A percentile compares a stretch with the other conserved stretches of the same genome.
Conservation (phyloP, 1,140 invertebrate genomes). For the Drosophila littoralis region DNA sequence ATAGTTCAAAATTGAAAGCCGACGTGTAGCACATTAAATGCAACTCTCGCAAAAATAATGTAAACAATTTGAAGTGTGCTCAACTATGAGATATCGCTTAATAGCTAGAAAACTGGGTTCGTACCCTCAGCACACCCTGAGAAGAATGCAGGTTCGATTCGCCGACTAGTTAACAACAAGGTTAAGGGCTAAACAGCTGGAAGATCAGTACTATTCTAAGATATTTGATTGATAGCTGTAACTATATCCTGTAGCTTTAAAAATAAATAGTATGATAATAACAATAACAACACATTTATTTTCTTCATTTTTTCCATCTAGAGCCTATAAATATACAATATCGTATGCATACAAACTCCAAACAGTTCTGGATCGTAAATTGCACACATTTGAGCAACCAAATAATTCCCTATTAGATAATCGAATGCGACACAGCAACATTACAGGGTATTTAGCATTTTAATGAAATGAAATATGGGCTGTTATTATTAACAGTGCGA, state of each 20-base stretch:
- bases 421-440: neutral
- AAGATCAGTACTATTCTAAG: too few relatives aligned
- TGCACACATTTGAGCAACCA: neutral
- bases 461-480: neutral
- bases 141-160: too few relatives aligned
- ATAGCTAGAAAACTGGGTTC: neutral
- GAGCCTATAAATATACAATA: too few relatives aligned
- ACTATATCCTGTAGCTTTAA: too few relatives aligned
- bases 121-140: too few relatives aligned
- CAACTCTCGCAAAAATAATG: conserved; percentile 21
- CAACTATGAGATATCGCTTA: neutral
- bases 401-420: neutral
- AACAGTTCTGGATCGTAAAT: neutral
- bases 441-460: conserved; percentile 5
- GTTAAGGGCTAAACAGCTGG: too few relatives aligned
- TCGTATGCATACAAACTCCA: too few relatives aligned
- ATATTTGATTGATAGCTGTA: too few relatives aligned
- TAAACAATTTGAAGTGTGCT: conserved; percentile 22
- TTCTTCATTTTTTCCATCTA: too few relatives aligned
- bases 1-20: conserved; percentile 13
- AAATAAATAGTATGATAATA: too few relatives aligned
- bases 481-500: conserved; percentile 14
- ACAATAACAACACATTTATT: too few relatives aligned
- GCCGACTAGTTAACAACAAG: too few relatives aligned
- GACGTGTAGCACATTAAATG: conserved; percentile 24